Conservation (phyloP, 2,888 invertebrate species). For the Agrotis exclamationis region DNA sequence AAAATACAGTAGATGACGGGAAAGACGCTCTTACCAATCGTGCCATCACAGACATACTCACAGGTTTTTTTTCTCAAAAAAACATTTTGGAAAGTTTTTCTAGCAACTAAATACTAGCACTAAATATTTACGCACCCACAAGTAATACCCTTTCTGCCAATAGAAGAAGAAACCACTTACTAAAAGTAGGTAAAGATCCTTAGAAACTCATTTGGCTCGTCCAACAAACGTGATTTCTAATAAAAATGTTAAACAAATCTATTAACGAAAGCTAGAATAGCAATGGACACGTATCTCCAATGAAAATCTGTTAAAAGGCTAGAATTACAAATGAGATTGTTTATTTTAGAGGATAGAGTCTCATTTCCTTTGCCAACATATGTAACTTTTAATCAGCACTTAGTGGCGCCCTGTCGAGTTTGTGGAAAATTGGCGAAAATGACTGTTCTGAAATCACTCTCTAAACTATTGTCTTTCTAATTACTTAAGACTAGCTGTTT, state of each 20-base stretch:
- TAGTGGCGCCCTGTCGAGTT: slow-evolving; percentile 73
- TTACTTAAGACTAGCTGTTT: too few species aligned
- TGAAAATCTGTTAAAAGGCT: slow-evolving; percentile 45
- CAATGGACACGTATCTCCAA: slow-evolving; percentile 31
- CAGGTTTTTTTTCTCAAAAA: too few species aligned
- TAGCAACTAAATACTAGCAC: background rate
- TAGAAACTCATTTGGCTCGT: slow-evolving; percentile 16
- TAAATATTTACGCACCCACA: background rate
- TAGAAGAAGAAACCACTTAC: background rate
- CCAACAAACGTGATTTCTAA: slow-evolving; percentile 8
- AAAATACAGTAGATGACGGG: too few species aligned
- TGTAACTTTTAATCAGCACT: slow-evolving; percentile 85
- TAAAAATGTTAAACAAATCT: slow-evolving; percentile 35
- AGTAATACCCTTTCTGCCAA: background rate
- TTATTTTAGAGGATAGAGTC: slow-evolving; percentile 52
- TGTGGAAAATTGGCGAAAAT: slow-evolving; percentile 42
- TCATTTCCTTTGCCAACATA: slow-evolving; percentile 77
- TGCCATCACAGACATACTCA: too few species aligned
- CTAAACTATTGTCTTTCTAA: slow-evolving; percentile 27
- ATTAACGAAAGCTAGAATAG: slow-evolving; percentile 14
- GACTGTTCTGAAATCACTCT: slow-evolving; percentile 42
- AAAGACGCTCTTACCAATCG: too few species aligned
- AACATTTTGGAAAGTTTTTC: background rate
- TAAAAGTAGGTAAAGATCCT: background rate
- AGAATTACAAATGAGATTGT: slow-evolving; percentile 48